Evolutionary conservation across 2,797 vertebrate genomes (phyloP).

Genomic region (Microctenopoma steveboyesi): DNA sequence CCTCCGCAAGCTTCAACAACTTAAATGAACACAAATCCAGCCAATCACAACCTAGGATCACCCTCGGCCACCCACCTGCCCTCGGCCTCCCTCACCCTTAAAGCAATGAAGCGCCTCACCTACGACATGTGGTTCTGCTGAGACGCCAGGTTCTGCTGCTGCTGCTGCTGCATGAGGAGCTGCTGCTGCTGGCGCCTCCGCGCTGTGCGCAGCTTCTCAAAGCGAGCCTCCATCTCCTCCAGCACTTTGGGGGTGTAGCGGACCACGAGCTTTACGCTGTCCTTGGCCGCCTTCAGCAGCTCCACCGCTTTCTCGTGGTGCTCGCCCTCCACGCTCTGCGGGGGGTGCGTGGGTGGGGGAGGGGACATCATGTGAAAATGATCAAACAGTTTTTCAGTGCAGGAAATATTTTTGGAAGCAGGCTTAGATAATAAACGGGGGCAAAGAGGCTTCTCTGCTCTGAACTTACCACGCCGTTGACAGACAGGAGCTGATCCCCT

Average conservation of each 20-base stretch:
- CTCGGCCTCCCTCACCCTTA: slow-evolving; percentile 53
- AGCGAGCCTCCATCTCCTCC: slow-evolving; percentile 99
- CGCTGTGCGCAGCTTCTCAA: slow-evolving; percentile 96
- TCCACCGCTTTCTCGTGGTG: slow-evolving; percentile 98
- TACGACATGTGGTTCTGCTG: slow-evolving; percentile 99
- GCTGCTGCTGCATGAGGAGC: slow-evolving; percentile 93
- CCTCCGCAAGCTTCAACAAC: no score
- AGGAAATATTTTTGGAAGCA: slow-evolving; percentile 11
- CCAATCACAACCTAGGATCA: no score
- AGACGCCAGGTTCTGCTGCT: slow-evolving; percentile 87
- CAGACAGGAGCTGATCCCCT: slow-evolving; percentile 97
- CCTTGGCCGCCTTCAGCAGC: slow-evolving; percentile 95
- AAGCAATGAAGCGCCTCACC: slow-evolving; percentile 93
- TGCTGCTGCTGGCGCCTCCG: slow-evolving; percentile 97
- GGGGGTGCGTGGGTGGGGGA: not conserved
- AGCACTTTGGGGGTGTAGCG: slow-evolving; percentile 98
- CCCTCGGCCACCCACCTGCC: no score
- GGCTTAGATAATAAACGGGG: slow-evolving; percentile 26
- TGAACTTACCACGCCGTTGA: slow-evolving; percentile 94
- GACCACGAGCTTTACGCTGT: slow-evolving; percentile 97
- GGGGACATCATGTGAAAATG: slow-evolving; percentile 4
- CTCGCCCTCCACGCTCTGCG: slow-evolving; percentile 96
- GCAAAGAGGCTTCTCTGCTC: not conserved
- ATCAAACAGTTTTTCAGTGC: not conserved
- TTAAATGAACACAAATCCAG: no score